Conservation (phyloP, 2,797 vertebrate genomes). For the Gambusia yucatana region DNA sequence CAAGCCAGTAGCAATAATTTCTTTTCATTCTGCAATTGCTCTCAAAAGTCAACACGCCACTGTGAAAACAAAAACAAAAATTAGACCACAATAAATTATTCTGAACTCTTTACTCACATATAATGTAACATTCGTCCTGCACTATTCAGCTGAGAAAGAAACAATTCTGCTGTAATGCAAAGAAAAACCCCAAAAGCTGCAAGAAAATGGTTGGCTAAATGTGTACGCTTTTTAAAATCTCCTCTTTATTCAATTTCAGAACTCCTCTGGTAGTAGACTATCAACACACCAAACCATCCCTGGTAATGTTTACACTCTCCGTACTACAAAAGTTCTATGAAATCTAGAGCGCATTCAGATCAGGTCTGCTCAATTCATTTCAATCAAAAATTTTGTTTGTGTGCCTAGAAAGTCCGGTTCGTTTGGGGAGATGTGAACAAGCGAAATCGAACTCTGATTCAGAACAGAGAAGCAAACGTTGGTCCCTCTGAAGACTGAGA, state of each 20-base stretch:
- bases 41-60: neutral
- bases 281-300: neutral
- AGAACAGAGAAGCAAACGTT: too few relatives aligned
- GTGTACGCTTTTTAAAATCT: neutral
- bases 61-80: too few relatives aligned
- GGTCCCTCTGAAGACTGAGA: too few relatives aligned
- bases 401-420: too few relatives aligned
- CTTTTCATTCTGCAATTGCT: neutral
- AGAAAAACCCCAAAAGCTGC: neutral
- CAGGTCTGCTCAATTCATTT: neutral
- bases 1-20: neutral
- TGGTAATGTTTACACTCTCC: neutral
- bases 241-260: neutral
- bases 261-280: neutral
- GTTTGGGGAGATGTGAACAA: too few relatives aligned
- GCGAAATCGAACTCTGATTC: too few relatives aligned
- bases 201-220: neutral
- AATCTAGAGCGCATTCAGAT: neutral
- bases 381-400: too few relatives aligned
- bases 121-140: neutral
- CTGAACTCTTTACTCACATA: too few relatives aligned
- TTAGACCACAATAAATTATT: too few relatives aligned
- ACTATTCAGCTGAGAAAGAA: too few relatives aligned
- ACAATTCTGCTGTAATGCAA: neutral
- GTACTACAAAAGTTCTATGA: neutral